Conservation (phyloP, 2,797 vertebrate species). For the Cynopterus sphinx region DNA sequence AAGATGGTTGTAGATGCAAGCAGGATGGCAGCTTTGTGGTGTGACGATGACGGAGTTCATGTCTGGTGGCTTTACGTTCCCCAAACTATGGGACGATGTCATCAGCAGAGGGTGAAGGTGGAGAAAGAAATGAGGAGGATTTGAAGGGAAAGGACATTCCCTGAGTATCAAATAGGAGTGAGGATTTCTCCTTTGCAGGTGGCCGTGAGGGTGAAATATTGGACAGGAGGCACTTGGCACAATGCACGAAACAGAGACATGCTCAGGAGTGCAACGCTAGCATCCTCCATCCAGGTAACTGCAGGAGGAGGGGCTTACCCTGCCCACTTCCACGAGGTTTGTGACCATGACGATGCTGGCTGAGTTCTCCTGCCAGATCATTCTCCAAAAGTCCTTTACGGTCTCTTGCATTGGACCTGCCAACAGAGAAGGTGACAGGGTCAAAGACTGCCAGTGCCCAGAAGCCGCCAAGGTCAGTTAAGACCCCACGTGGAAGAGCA, state of each 20-base stretch:
- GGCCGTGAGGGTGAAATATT: not conserved
- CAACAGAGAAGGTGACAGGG: constrained; percentile 65
- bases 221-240: not conserved
- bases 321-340: constrained; percentile 98
- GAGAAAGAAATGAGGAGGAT: not conserved
- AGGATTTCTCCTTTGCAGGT: not conserved
- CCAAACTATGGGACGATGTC: constrained; percentile 21
- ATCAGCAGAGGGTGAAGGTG: not conserved
- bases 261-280: not conserved
- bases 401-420: constrained; percentile 98
- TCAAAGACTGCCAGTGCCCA: not conserved
- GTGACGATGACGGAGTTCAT: not conserved
- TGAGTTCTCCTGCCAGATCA: constrained; percentile 99
- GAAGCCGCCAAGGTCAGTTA: not conserved
- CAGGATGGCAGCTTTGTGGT: not conserved
- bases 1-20: not conserved
- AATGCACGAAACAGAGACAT: not conserved
- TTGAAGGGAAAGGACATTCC: not conserved
- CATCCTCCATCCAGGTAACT: not conserved
- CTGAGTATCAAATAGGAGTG: not conserved
- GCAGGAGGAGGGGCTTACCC: constrained; percentile 88
- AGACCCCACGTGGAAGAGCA: rapidly evolving
- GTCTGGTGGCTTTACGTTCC: constrained; percentile 20
- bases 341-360: constrained; percentile 99
- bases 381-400: constrained; percentile 98